Base-by-base conservation (phyloP, 2,888 invertebrate species). In the Campoletis raptor region DNA sequence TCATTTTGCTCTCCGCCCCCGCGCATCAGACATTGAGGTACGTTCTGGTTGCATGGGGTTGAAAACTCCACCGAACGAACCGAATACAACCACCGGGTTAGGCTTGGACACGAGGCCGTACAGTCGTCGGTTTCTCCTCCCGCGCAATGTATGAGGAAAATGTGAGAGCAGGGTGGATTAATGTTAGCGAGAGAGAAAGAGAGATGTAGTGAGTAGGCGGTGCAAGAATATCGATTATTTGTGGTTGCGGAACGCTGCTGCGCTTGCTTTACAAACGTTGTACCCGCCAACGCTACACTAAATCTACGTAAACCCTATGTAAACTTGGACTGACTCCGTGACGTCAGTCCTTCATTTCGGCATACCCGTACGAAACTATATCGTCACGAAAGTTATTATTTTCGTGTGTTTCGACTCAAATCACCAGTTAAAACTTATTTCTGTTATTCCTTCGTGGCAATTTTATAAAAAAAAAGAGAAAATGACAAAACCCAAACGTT, bases 151-250 rank as follows among this genome's bases (percentile, higher is more conserved):
- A 45, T n/a, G 18, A 45, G 70, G 24, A 64, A 67, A 80, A 42
- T 42, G 42, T 64, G 42, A 69, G 54, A 57, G 30, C 36, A 30
- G 30, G 30, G 37, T 52, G 36, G 45, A 45, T 52, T 77, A 79
- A 64, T 76, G 69, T 24, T 76, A 57, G 80, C 66, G 77, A 81
- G 81, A 78, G 79, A 77, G 66, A 81, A 48, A 54, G 67, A 72
- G 45, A 76, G 18, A 40, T 61, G 66, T 70, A 87, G 86, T 87
- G 89, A 88, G 90, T 90, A 90, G 90, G 90, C 91, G 90, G 89
- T 89, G 91, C 91, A 91, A 91, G 88, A 91, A 92, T 92, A 92
- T 92, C 92, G 92, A 92, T 92, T 92, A 92, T 91, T 91, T 89
- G 91, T 88, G 89, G 89, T 89, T 90, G 91, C 90, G 89, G 89